Conservation (phyloP, 2,797 vertebrate species). For the Melanitta fusca region DNA sequence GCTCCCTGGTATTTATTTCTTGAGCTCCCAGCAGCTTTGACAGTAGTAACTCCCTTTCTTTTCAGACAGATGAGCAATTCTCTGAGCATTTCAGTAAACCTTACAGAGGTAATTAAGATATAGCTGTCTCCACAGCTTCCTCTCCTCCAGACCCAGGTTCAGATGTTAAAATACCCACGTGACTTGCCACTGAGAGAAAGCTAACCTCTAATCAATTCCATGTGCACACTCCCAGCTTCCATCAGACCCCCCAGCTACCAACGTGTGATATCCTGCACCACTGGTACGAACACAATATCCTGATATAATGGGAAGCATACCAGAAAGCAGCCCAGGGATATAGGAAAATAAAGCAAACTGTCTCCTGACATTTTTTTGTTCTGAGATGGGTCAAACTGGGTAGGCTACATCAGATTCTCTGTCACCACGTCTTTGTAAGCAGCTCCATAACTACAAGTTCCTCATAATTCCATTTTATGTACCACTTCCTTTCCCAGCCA, state of each 20-base stretch:
- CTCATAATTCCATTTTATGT: neutral
- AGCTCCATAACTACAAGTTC: neutral
- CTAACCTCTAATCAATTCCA: neutral
- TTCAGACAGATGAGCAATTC: slow-evolving; percentile 29
- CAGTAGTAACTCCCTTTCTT: neutral
- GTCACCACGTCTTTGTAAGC: neutral
- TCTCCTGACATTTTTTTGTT: neutral
- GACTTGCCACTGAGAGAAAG: neutral
- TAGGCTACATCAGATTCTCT: neutral
- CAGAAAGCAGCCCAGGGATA: neutral
- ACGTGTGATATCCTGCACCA: neutral
- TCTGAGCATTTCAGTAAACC: neutral
- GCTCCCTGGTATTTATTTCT: neutral
- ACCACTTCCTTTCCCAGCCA: slow-evolving; percentile 39
- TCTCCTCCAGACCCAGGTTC: neutral
- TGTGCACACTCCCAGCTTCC: neutral
- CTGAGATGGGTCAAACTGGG: neutral
- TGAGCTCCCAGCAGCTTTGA: neutral
- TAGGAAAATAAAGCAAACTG: neutral
- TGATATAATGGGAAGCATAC: slow-evolving; percentile 34
- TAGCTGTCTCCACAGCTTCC: slow-evolving; percentile 31
- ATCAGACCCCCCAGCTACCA: neutral
- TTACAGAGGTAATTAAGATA: slow-evolving; percentile 27
- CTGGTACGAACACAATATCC: slow-evolving; percentile 31
- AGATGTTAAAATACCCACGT: neutral